Conservation (phyloP, 2,113 vertebrate genomes). For the Myrmophylax atrothorax region DNA sequence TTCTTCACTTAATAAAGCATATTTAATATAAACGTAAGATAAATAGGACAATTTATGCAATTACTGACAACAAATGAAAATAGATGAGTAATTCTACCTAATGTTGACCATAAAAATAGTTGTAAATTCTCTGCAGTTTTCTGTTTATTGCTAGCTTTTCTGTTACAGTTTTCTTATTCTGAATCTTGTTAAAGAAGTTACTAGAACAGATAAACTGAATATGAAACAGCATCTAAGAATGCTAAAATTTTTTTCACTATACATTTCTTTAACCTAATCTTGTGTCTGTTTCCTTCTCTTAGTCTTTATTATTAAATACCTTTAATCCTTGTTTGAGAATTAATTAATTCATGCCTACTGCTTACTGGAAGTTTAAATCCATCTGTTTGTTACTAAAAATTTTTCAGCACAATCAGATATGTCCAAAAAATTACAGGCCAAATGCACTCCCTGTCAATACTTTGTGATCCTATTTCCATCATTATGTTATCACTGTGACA, state of each 20-base stretch:
- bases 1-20: neutral
- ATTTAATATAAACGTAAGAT: neutral
- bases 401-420: neutral
- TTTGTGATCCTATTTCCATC: neutral
- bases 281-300: neutral
- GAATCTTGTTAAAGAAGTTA: neutral
- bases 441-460: neutral
- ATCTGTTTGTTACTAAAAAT: neutral
- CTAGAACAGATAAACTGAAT: neutral
- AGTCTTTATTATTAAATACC: neutral
- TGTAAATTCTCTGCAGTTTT: neutral
- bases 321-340: neutral
- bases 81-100: neutral
- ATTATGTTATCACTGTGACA: neutral
- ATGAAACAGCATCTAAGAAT: neutral
- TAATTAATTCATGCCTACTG: neutral
- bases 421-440: neutral
- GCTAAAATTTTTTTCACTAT: neutral
- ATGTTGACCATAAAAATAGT: neutral
- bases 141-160: neutral
- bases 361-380: neutral
- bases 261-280: neutral
- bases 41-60: neutral
- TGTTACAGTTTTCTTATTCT: neutral
- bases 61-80: slow-evolving; percentile 18